phyloP scores from a whole-genome alignment of 2,888 invertebrate species.

The Aphodius sticticus region DNA sequence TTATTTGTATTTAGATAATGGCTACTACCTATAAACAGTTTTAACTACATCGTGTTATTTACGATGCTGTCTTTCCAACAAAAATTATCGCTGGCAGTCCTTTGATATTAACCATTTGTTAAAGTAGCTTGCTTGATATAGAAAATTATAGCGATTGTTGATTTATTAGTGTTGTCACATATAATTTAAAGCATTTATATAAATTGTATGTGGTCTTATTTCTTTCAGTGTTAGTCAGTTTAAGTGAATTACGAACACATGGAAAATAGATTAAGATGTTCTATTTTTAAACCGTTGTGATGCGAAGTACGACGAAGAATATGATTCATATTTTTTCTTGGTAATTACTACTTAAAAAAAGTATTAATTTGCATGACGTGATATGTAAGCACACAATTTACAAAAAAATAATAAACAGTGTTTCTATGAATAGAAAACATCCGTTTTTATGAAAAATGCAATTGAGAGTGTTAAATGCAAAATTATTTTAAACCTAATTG shows the following conservation, averaged over 20 bases:
- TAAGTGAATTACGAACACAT: not conserved
- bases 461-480: no score
- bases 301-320: not conserved
- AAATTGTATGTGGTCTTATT: no score
- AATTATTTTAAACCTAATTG: no score
- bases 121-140: no score
- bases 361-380: not conserved
- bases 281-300: not conserved
- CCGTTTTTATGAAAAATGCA: no score
- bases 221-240: not conserved
- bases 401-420: no score
- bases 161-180: no score
- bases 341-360: not conserved
- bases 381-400: no score
- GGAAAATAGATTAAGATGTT: not conserved
- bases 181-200: no score
- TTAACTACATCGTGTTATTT: not conserved
- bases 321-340: not conserved
- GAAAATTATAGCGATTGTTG: no score
- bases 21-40: not conserved
- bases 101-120: not conserved
- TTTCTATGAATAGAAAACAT: no score
- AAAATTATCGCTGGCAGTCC: not conserved
- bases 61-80: not conserved
- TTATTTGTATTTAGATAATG: slow-evolving; percentile 4